Conservation (phyloP, 2,797 vertebrate species). For the Cyprinella venusta region DNA sequence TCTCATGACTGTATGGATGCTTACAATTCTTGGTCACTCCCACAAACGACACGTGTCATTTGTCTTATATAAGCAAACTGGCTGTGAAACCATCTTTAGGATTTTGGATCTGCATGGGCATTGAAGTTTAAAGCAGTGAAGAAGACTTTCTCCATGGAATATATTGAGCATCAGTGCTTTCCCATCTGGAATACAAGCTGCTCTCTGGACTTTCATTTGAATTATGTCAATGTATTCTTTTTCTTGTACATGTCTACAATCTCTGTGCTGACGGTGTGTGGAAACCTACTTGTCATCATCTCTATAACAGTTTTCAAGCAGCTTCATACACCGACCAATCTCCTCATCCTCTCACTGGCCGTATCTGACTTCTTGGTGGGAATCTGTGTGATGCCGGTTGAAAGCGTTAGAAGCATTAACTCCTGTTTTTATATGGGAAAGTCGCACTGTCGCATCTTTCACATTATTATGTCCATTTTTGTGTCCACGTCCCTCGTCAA, state of each 20-base stretch:
- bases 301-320: conserved; percentile 32
- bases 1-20: background rate
- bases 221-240: conserved; percentile 5
- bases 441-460: background rate
- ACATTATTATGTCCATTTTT: background rate
- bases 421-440: conserved; percentile 6
- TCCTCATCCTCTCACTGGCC: conserved; percentile 46
- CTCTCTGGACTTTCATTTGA: background rate
- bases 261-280: conserved; percentile 27
- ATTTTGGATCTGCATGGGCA: background rate
- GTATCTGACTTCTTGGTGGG: conserved; percentile 38
- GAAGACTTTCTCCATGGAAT: conserved; percentile 6
- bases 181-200: conserved; percentile 22
- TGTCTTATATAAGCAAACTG: background rate
- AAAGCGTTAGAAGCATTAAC: conserved; percentile 7
- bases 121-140: background rate
- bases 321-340: conserved; percentile 28
- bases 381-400: conserved; percentile 30
- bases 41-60: background rate
- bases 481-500: background rate
- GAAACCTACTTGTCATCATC: conserved; percentile 44
- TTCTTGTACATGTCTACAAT: conserved; percentile 12
- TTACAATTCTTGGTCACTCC: background rate
- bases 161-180: background rate
- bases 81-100: background rate